Base-by-base conservation (phyloP, 2,888 invertebrate species). In the Plagodis pulveraria region DNA sequence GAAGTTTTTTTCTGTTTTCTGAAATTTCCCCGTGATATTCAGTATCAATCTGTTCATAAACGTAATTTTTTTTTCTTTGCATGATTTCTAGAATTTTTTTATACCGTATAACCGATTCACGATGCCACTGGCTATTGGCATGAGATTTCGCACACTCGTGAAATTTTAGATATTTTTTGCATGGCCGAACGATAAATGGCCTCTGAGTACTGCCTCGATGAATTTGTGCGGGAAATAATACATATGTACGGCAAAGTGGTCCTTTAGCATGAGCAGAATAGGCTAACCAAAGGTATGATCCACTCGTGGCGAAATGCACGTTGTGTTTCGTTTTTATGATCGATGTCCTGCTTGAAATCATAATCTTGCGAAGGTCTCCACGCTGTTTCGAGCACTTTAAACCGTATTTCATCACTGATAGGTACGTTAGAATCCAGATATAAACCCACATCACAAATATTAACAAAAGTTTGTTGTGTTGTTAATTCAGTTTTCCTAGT, bases 221-320 rank as follows among this genome's bases (percentile, higher is more conserved):
- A 41, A 41, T 41, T 41, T 41, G 41, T 41, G 41, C 41, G 41
- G 41, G 41, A 41, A 41, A 41, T 41, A 41, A 41, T 41, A 41
- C 7, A 41, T 7, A 41, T 41, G 41, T 41, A 41, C 41, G 41
- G 41, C 41, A 41, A 41, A 41, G 41, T 41, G 41, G 41, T 41
- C 41, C 41, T 41, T 41, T 41, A 41, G 41, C 41, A 5, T 41
- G 10, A 41, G 41, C 41, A 41, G 41, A 41, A 41, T 41, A 41
- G 41, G 41, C 41, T 41, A 41, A 41, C 41, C 41, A 5, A 41
- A 10, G 10, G 40, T 40, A 40, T 40, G 40, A 40, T 6, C 40
- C 40, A 40, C 40, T 40, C 40, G 40, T 40, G 7, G 40, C 40
- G 40, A 40, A 40, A 40, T 40, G 7, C 40, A 40, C 40, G 40